phyloP scores from a whole-genome alignment of 2,797 vertebrate species.

The Coccyzus lansbergi region DNA sequence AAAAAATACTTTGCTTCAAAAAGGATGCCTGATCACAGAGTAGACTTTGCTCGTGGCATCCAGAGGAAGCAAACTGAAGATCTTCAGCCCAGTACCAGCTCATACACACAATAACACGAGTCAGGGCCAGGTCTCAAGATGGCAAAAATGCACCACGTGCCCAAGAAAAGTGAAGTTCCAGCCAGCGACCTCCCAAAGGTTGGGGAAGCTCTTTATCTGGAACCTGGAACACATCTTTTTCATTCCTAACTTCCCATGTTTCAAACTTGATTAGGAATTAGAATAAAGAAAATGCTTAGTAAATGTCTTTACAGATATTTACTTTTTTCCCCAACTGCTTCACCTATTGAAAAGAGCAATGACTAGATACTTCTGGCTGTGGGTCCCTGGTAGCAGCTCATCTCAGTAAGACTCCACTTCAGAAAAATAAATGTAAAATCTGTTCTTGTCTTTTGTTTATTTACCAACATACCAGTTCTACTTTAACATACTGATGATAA shows the following conservation, averaged over 20 bases:
- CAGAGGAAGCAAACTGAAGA: neutral
- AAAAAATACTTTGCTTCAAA: neutral
- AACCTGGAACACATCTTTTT: accelerated
- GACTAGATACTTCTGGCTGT: neutral
- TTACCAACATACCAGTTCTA: neutral
- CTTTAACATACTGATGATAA: neutral
- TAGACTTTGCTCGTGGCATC: neutral
- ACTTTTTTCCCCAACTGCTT: neutral
- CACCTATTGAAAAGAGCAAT: neutral
- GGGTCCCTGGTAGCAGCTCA: neutral
- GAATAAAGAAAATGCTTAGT: neutral
- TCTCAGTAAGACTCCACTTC: neutral
- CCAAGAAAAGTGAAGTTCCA: neutral
- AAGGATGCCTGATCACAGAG: neutral
- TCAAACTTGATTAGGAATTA: neutral
- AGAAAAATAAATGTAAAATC: neutral
- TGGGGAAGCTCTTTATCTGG: neutral
- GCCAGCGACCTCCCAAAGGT: neutral
- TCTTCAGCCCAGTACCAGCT: neutral
- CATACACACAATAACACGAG: accelerated
- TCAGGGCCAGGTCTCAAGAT: neutral
- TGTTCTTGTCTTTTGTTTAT: neutral
- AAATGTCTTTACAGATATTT: neutral
- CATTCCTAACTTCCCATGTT: neutral
- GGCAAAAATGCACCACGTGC: neutral